Evolutionary conservation across 2,113 vertebrate genomes (phyloP).

Genomic region (Antechinus flavipes): DNA sequence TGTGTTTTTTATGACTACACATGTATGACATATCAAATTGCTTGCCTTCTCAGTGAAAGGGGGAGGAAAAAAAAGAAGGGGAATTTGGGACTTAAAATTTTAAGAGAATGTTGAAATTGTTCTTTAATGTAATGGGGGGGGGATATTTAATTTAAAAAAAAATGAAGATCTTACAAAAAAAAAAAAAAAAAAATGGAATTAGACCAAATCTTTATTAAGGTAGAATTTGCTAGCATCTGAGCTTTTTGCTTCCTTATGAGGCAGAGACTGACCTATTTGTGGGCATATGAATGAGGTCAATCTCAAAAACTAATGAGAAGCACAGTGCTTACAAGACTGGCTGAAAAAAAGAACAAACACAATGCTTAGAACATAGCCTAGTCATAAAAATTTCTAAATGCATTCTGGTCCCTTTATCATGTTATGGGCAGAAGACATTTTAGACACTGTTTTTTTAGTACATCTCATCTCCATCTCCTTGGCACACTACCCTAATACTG

Average conservation of each 20-base stretch:
- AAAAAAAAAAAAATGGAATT: neutral
- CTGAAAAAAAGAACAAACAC: neutral
- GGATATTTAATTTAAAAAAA: neutral
- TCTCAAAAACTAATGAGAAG: neutral
- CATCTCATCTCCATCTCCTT: neutral
- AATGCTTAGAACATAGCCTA: neutral
- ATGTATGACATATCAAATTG: neutral
- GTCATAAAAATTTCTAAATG: neutral
- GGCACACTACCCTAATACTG: neutral
- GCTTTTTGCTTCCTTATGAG: neutral
- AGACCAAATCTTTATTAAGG: neutral
- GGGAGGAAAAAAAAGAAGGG: no score
- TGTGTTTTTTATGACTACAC: neutral
- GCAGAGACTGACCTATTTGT: neutral
- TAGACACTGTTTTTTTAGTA: neutral
- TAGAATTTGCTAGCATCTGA: neutral
- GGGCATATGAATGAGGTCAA: neutral
- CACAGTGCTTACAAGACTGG: neutral
- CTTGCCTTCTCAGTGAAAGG: neutral
- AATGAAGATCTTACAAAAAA: neutral
- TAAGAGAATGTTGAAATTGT: neutral
- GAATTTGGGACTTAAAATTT: neutral
- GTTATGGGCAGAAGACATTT: neutral
- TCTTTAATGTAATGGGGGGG: neutral
- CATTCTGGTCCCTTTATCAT: neutral